Base-by-base conservation (phyloP, 2,113 vertebrate species). In the Corythoichthys haematopterus region DNA sequence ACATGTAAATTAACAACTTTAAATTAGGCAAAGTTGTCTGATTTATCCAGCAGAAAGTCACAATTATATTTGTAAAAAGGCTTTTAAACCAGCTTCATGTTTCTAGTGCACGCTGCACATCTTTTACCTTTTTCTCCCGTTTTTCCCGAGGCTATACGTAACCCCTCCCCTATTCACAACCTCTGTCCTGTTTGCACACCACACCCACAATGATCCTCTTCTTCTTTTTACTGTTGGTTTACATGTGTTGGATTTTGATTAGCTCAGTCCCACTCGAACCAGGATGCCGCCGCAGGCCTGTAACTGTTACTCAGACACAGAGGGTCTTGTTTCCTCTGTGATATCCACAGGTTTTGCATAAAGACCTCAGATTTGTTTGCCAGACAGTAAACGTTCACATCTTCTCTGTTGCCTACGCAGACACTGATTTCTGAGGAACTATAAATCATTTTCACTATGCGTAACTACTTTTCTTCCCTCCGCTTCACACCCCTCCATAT, bases 281-380 rank as follows among this genome's bases (percentile, higher is more conserved):
- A 79, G 79, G 85, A 83, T 85, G 79, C 68, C 58, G 64, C 65
- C 33, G 46, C 56, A 38, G 67, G 33, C 58, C 10, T 63, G 70
- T 89, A 88, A 90, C 91, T 88, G 91, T 89, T 76, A 48, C 14
- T 45, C 66, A 60, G 67, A 69, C 55, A 70, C 71, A 71, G 71
- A 58, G 28, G 79, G 72, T 84, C 81, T 82, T 45, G 77, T 78
- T 84, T 70, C 78, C 61, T n/a, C 66, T 75, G 74, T 65, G 84
- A 73, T 77, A 74, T 53, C 82, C 84, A 83, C 81, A 86, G 3
- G 12, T 88, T 93, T 93, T 93, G 91, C 91, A 93, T 93, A 83
- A 64, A 76, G 71, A 75, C 88, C 81, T 88, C 88, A 86, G 92
- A 92, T 93, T 93, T 93, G 90, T 92, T 91, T 92, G 88, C 83